Evolutionary conservation across 1,140 invertebrate genomes (phyloP).

Genomic region (Drosophila serrata): DNA sequence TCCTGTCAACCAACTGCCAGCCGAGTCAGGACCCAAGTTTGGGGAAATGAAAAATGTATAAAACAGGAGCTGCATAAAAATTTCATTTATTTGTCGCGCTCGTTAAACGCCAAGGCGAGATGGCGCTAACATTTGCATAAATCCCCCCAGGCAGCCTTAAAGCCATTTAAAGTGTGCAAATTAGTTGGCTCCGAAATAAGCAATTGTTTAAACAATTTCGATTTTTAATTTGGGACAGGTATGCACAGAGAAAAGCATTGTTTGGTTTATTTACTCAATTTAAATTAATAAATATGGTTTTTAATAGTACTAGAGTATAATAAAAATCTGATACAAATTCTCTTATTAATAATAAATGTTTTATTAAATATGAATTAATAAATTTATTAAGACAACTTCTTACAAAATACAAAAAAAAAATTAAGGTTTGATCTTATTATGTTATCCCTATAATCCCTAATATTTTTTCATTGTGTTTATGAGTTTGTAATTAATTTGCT

Average conservation of each 20-base stretch:
- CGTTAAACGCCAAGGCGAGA: conserved; percentile 13
- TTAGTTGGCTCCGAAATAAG: conserved; percentile 20
- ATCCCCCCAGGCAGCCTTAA: conserved; percentile 18
- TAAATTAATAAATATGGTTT: background rate
- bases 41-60: conserved; percentile 53
- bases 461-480: no score
- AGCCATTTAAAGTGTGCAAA: conserved; percentile 8
- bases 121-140: conserved; percentile 20
- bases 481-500: no score
- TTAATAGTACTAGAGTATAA: background rate
- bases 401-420: no score
- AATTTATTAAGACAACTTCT: background rate
- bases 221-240: conserved; percentile 6
- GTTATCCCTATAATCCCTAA: no score
- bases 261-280: background rate
- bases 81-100: conserved; percentile 38
- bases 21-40: background rate
- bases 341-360: background rate
- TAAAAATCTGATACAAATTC: background rate
- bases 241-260: background rate
- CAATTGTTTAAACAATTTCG: conserved; percentile 19
- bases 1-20: conserved; percentile 54
- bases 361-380: background rate
- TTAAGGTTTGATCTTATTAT: no score
- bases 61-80: conserved; percentile 29